phyloP scores from a whole-genome alignment of 1,140 invertebrate species.

The Leptestheria dahalacensis region DNA sequence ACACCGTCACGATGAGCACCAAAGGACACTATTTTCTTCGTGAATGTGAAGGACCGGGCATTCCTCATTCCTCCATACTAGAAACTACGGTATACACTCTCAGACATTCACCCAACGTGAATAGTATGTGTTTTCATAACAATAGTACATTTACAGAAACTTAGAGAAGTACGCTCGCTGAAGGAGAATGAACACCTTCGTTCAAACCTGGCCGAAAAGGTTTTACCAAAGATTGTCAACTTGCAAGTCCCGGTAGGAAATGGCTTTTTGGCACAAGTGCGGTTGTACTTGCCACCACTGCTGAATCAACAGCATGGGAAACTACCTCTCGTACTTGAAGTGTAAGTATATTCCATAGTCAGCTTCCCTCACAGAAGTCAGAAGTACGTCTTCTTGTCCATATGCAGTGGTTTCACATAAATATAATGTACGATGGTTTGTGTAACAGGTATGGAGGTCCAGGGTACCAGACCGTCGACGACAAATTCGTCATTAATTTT shows the following conservation, averaged over 20 bases:
- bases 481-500: slow-evolving; percentile 63
- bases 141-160: background rate
- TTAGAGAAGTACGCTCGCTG: slow-evolving; percentile 13
- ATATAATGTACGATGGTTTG: slow-evolving; percentile 15
- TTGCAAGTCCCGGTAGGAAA: slow-evolving; percentile 46
- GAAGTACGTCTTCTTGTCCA: no score
- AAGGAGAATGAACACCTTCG: slow-evolving; percentile 26
- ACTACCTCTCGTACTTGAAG: slow-evolving; percentile 76
- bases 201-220: slow-evolving; percentile 37
- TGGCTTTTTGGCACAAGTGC: slow-evolving; percentile 52
- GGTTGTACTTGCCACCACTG: slow-evolving; percentile 52
- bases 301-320: slow-evolving; percentile 42
- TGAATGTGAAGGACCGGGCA: slow-evolving; percentile 51
- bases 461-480: slow-evolving; percentile 58
- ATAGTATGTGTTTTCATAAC: background rate
- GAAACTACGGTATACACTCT: background rate
- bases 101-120: background rate
- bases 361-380: no score
- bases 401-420: no score
- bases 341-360: slow-evolving; percentile 44
- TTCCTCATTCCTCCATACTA: slow-evolving; percentile 29
- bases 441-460: slow-evolving; percentile 65
- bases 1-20: slow-evolving; percentile 46
- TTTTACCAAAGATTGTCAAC: slow-evolving; percentile 43
- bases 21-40: slow-evolving; percentile 48